These are phyloP conservation scores for Drosophila cognata DNA, from an alignment of 2,888 invertebrate species.

Conservation along the genomic window DNA sequence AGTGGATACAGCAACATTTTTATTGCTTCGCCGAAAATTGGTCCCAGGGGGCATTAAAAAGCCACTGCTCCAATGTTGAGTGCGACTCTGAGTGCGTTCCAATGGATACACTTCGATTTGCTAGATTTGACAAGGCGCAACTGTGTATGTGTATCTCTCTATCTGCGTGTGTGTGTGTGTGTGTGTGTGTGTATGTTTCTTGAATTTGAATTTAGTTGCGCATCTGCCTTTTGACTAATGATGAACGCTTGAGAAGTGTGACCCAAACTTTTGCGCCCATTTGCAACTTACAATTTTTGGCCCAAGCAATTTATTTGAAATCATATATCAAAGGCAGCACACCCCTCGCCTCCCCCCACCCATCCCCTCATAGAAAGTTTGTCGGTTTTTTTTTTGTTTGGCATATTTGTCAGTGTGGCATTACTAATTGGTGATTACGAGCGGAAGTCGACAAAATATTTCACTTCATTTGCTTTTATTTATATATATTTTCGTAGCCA, in stretches of 20 bases:
- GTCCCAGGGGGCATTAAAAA: conserved; percentile 70
- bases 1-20: conserved; percentile 26
- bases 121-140: conserved; percentile 70
- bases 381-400: conserved; percentile 49
- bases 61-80: conserved; percentile 9
- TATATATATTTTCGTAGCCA: conserved; percentile 67
- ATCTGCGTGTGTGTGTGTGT: conserved; percentile 15
- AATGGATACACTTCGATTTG: conserved; percentile 75
- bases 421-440: conserved; percentile 84
- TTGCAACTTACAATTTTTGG: conserved; percentile 56
- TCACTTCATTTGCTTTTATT: conserved; percentile 77
- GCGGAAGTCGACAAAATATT: conserved; percentile 81
- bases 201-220: conserved; percentile 59
- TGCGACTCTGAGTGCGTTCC: conserved; percentile 52
- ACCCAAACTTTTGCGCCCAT: conserved; percentile 69
- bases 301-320: conserved; percentile 80
- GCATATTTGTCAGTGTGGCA: conserved; percentile 83
- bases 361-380: conserved; percentile 29
- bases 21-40: conserved; percentile 68
- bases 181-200: conserved; percentile 19
- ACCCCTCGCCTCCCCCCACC: background rate
- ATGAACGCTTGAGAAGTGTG: conserved; percentile 61
- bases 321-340: conserved; percentile 79
- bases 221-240: conserved; percentile 68
- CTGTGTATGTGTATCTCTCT: conserved; percentile 18